Evolutionary conservation across 37 sponge, comb jelly and placozoan genomes (phyloP).

Genomic region (Amphimedon queenslandica): DNA sequence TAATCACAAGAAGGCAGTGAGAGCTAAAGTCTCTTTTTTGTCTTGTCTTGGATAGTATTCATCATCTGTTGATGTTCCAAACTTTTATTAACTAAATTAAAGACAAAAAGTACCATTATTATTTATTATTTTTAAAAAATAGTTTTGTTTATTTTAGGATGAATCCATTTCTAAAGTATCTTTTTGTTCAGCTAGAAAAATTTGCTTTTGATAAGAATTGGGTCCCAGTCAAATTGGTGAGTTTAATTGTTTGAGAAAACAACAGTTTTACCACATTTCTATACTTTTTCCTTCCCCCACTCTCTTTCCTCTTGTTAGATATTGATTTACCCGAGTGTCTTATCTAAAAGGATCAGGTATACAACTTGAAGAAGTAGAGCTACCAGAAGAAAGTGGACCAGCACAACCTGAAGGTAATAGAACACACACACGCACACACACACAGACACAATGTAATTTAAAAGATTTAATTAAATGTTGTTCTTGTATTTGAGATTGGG

Average conservation of each 20-base stretch:
- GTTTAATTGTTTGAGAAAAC: too few species aligned
- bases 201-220: constrained; percentile 97
- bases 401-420: constrained; percentile 1
- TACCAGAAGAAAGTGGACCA: constrained; percentile 48
- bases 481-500: too few species aligned
- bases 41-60: constrained; percentile 52
- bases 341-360: constrained; percentile 62
- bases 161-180: constrained; percentile 61
- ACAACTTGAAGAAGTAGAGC: constrained; percentile 75
- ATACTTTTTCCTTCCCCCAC: neutral
- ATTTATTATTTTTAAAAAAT: neutral
- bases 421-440: too few species aligned
- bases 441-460: too few species aligned
- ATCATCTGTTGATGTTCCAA: constrained; percentile 37
- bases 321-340: constrained; percentile 70
- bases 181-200: constrained; percentile 80
- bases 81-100: too few species aligned
- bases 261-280: too few species aligned
- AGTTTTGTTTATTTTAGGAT: constrained; percentile 22
- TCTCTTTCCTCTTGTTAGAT: constrained; percentile 42
- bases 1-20: constrained; percentile 66
- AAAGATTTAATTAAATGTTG: too few species aligned
- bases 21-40: constrained; percentile 50
- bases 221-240: constrained; percentile 76
- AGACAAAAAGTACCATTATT: neutral